Evolutionary conservation across 1,140 invertebrate genomes (phyloP), one percentile per base, ranked within the genome.

Genomic region (Euwallacea similis): DNA sequence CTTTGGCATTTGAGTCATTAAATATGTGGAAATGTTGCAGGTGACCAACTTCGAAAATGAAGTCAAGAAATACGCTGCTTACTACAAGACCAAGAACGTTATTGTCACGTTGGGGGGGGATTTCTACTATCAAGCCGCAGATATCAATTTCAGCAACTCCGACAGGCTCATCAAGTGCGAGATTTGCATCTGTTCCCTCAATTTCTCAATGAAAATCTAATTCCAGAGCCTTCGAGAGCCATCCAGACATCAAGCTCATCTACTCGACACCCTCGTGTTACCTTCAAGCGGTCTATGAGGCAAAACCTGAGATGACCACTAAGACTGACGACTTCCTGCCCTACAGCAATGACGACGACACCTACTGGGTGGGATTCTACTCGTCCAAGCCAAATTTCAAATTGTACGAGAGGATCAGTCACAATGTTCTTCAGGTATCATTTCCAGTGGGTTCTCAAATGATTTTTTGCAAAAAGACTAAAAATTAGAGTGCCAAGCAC

Each of bases 321-420:
- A 80, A 80, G 76, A 72, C 65, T 7, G 76, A 81, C 61, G 80
- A 81, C 75, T 98, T 97, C 83, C 96, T 98, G 76, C 96, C 97
- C 0, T 98, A 98, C 82, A 90, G 89, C 1, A 86, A 86, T 75
- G 85, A 87, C 61, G 78, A 83, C 0, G 87, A 92, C 76, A 85
- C 87, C 0, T 94, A 89, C 79, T 95, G 93, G 93, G 92, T 91
- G 2, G 93, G 93, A 2, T 95, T 91, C 79, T 95, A 90, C 77
- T 92, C 90, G 2, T 93, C 91, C 0, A 79, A 89, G 72, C 86
- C 91, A 0, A 85, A 87, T 63, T 80, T 90, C 0, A 93, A 93
- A 78, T 85, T 87, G 68, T 82, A 86, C 21, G 86, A 87, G 13
- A 83, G 89, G 60, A 79, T 84, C 73, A 85, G 86, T 1, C 90